Conservation (phyloP, 1,140 invertebrate genomes). For the Macrobrachium nipponense region DNA sequence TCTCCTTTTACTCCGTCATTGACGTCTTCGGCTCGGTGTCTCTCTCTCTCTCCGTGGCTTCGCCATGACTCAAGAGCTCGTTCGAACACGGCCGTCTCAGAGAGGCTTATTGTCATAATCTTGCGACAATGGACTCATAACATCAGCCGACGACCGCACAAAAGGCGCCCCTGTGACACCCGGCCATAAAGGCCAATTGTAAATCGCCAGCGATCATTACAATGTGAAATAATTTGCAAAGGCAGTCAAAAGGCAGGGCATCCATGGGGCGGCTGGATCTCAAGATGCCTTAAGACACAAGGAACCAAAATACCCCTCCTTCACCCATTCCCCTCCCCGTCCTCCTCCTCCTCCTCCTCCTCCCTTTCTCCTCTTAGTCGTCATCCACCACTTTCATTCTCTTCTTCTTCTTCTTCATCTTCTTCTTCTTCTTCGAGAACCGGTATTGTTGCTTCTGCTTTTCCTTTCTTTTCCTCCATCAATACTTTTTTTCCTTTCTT, state of each 20-base stretch:
- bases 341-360: neutral
- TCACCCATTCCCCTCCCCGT: neutral
- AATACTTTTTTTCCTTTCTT: neutral
- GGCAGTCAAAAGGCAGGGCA: conserved; percentile 32
- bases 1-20: neutral
- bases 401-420: neutral
- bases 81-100: conserved; percentile 27
- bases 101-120: conserved; percentile 42
- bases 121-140: conserved; percentile 41
- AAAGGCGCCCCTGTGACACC: conserved; percentile 42
- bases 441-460: neutral
- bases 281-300: neutral
- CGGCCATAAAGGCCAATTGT: conserved; percentile 37
- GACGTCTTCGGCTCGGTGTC: no score
- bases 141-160: conserved; percentile 33
- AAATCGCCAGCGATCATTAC: conserved; percentile 27
- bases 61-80: neutral
- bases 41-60: neutral
- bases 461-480: neutral
- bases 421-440: neutral
- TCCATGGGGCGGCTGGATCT: neutral
- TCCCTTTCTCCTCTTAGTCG: neutral
- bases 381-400: neutral
- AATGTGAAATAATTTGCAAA: conserved; percentile 53
- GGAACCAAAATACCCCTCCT: neutral